Conservation (phyloP, 2,113 vertebrate species). For the Indicator maculatus region DNA sequence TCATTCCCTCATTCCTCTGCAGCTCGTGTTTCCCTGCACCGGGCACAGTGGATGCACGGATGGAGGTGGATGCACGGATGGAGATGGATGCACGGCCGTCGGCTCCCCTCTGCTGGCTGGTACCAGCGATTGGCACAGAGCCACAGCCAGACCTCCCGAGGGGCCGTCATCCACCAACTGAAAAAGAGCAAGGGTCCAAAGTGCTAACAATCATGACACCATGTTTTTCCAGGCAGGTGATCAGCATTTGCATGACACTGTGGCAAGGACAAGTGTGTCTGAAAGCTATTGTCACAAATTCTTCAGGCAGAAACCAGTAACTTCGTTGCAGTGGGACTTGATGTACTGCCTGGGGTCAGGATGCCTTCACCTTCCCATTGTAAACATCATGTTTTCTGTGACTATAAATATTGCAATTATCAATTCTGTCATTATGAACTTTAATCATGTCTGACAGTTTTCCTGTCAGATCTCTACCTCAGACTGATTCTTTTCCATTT, state of each 20-base stretch:
- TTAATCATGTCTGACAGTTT: not conserved
- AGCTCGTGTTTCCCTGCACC: not conserved
- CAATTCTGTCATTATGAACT: not conserved
- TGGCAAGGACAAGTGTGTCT: not conserved
- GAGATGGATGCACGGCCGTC: not conserved
- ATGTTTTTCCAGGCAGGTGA: not conserved
- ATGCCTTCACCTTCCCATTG: not conserved
- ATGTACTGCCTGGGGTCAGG: not conserved
- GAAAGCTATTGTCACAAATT: not conserved
- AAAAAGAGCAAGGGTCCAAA: not conserved
- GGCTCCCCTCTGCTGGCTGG: slow-evolving; percentile 4
- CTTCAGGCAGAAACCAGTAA: accelerated
- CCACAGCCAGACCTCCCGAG: accelerated
- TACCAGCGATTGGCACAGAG: accelerated
- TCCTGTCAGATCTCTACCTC: not conserved
- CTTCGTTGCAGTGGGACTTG: not conserved
- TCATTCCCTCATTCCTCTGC: not conserved
- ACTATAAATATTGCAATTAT: not conserved
- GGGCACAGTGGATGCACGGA: no score
- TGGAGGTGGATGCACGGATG: not conserved
- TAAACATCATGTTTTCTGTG: not conserved
- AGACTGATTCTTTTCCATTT: not conserved
- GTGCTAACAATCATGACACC: not conserved
- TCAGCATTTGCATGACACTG: not conserved
- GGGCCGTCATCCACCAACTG: accelerated